phyloP scores from a whole-genome alignment of 2,797 vertebrate genomes.

The Setipinna tenuifilis region DNA sequence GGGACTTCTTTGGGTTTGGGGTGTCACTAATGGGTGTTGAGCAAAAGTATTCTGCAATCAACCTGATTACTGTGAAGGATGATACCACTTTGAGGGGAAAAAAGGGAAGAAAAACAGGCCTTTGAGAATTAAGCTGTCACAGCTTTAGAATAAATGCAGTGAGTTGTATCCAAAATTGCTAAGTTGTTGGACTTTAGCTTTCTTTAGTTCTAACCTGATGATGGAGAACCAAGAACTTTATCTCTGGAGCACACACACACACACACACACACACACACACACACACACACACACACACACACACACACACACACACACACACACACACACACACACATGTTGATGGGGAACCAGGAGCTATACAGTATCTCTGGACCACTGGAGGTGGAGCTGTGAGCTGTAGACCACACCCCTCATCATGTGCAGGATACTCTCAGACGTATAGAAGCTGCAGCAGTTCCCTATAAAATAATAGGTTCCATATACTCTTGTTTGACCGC shows the following conservation, averaged over 20 bases:
- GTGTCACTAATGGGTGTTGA: constrained; percentile 14
- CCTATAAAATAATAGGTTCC: not conserved
- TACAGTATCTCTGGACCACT: no score
- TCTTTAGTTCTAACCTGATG: no score
- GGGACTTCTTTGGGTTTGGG: not conserved
- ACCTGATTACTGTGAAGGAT: not conserved
- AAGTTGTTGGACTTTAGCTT: no score
- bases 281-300: no score
- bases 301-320: no score
- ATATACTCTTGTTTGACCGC: not conserved
- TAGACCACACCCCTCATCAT: no score
- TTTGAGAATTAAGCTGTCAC: not conserved
- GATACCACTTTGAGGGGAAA: not conserved
- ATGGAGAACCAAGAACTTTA: no score
- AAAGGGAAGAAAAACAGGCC: not conserved
- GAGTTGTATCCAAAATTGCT: not conserved
- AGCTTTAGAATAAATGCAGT: not conserved
- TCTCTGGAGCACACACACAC: no score
- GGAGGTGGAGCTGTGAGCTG: no score
- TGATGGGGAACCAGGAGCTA: no score
- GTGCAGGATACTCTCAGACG: not conserved
- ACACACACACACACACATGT: no score
- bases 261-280: no score
- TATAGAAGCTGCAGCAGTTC: not conserved
- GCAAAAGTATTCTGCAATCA: not conserved